phyloP scores from a whole-genome alignment of 2,888 invertebrate species.

The Caenorhabditis angaria region DNA sequence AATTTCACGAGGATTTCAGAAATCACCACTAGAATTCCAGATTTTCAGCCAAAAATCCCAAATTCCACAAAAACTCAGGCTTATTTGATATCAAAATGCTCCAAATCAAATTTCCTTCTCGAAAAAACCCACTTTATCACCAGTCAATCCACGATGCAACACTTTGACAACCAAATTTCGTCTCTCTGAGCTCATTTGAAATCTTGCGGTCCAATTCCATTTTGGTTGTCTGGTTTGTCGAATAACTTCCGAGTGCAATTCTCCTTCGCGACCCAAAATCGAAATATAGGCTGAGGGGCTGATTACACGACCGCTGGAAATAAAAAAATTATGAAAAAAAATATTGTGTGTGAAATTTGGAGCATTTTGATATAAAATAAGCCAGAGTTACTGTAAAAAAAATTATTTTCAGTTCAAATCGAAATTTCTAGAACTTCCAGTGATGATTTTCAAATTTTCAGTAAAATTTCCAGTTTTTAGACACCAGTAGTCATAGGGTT shows the following conservation, averaged over 20 bases:
- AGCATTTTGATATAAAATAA: no score
- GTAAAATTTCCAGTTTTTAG: no score
- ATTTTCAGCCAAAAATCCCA: neutral
- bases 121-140: conserved; percentile 18
- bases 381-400: no score
- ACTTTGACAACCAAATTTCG: conserved; percentile 52
- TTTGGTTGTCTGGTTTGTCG: conserved; percentile 32
- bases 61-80: neutral
- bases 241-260: conserved; percentile 45
- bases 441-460: no score
- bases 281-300: conserved; percentile 47
- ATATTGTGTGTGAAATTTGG: no score
- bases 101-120: neutral
- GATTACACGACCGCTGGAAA: conserved; percentile 36
- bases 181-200: conserved; percentile 49
- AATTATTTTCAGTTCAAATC: no score
- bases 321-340: no score
- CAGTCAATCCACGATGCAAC: conserved; percentile 30
- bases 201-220: conserved; percentile 53
- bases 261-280: conserved; percentile 51
- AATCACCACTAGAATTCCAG: no score
- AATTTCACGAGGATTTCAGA: no score
- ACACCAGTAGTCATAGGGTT: no score
- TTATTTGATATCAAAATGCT: neutral
- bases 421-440: no score